Evolutionary conservation across 2,113 vertebrate genomes (phyloP).

Genomic region (Calidris pugnax): DNA sequence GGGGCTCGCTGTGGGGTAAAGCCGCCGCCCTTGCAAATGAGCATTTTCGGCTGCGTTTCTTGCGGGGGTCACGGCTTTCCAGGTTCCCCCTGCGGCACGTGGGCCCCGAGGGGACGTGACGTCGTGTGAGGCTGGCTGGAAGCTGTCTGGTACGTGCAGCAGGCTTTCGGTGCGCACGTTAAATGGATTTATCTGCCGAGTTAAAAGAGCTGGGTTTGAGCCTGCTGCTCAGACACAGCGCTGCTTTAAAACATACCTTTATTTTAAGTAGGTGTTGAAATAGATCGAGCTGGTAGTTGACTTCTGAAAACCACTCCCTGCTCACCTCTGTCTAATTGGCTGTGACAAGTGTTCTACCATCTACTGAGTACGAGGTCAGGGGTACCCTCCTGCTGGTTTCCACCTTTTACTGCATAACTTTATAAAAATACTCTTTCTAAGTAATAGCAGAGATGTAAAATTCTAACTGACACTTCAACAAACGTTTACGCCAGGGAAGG

Average conservation of each 20-base stretch:
- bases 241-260: not conserved
- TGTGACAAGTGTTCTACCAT: rapidly evolving
- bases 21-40: rapidly evolving
- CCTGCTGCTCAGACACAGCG: rapidly evolving
- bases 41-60: rapidly evolving
- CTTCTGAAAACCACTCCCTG: not conserved
- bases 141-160: rapidly evolving
- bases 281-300: rapidly evolving
- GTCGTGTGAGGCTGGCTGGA: rapidly evolving
- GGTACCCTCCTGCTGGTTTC: not conserved
- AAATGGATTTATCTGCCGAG: rapidly evolving
- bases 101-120: rapidly evolving
- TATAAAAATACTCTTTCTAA: not conserved
- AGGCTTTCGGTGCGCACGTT: rapidly evolving
- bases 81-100: rapidly evolving
- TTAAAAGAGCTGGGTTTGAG: not conserved
- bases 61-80: rapidly evolving
- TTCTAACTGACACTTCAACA: rapidly evolving
- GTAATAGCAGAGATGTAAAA: not conserved
- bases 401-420: not conserved
- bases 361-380: not conserved
- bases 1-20: rapidly evolving
- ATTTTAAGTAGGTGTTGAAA: not conserved
- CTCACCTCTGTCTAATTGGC: not conserved
- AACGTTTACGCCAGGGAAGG: rapidly evolving